phyloP scores from a whole-genome alignment of 2,797 vertebrate genomes.

The Clarias fuscus region DNA sequence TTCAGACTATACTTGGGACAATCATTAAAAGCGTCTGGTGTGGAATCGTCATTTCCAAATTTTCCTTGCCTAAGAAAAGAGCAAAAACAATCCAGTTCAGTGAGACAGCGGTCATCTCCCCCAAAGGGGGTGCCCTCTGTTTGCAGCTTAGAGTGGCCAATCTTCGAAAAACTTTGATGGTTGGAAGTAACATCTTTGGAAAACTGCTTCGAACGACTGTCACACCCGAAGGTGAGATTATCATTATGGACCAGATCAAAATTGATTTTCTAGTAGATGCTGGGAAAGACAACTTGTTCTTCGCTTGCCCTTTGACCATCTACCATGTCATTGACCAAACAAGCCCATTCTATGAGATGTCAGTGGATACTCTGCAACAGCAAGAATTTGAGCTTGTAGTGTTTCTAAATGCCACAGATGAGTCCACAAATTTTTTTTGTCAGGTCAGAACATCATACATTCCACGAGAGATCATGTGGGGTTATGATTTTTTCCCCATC shows the following conservation, averaged over 20 bases:
- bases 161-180: slow-evolving; percentile 91
- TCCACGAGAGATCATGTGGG: slow-evolving; percentile 94
- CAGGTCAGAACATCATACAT: slow-evolving; percentile 96
- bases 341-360: slow-evolving; percentile 94
- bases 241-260: slow-evolving; percentile 92
- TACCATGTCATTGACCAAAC: slow-evolving; percentile 89
- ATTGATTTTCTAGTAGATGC: slow-evolving; percentile 90
- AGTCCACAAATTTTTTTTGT: slow-evolving; percentile 90
- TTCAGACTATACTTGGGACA: slow-evolving; percentile 87
- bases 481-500: slow-evolving; percentile 80
- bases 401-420: slow-evolving; percentile 88
- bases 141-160: slow-evolving; percentile 92
- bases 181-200: slow-evolving; percentile 92
- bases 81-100: slow-evolving; percentile 94
- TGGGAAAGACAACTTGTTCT: slow-evolving; percentile 96
- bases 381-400: slow-evolving; percentile 94
- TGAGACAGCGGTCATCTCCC: slow-evolving; percentile 88
- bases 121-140: slow-evolving; percentile 76
- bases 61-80: slow-evolving; percentile 88
- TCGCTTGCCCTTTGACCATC: slow-evolving; percentile 90
- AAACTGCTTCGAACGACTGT: slow-evolving; percentile 89
- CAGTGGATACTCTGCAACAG: slow-evolving; percentile 86
- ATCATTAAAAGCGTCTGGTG: slow-evolving; percentile 94
- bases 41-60: slow-evolving; percentile 84
- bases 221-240: slow-evolving; percentile 89